Evolutionary conservation across 2,888 invertebrate genomes (phyloP), one percentile per base, ranked within the genome.

Genomic region (Fissipunctia ypsillon): DNA sequence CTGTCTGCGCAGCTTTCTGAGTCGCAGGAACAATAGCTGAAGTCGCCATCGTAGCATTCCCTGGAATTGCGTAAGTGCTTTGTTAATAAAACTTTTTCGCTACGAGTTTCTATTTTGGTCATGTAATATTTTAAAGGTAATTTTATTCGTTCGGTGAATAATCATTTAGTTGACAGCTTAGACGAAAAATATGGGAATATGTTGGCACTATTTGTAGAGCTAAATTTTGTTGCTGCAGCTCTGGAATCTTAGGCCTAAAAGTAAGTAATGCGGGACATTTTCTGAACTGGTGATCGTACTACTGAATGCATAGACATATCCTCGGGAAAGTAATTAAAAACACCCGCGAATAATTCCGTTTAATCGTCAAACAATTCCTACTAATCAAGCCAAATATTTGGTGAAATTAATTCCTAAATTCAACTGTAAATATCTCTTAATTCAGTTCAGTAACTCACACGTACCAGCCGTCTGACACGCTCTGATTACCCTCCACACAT

Each of bases 1-100:
- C 98, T 98, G 83, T 98, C 98, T 0, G 98, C 97, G 90, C 99
- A 99, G 88, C 98, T 98, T 91, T 99, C 98, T 0, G 98, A 98
- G 88, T 98, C 98, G 90, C 98, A 98, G 25, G 97, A 98, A 88
- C 98, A 99, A 88, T 97, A 97, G 81, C 96, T 96, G 89, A 94
- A 92, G 88, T 96, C 92, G 16, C 94, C 92, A 64, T 94, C 93
- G 87, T 94, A 91, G 76, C 91, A 84, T 78, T 96, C 95, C 80
- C 96, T 95, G 92, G 35, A 94, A 92, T 61, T 61, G 7, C n/a
- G 7, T 0, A 31, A 45, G 45, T 10, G 12, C 0, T 35, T 31
- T 5, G 28, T 57, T 68, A 45, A 10, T 57, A 38, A 22, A 45
- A 19, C 0, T n/a, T 28, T 52, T 31, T n/a, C n/a, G 6, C 10